phyloP scores from a whole-genome alignment of 1,140 invertebrate species.

The Marisa cornuarietis region DNA sequence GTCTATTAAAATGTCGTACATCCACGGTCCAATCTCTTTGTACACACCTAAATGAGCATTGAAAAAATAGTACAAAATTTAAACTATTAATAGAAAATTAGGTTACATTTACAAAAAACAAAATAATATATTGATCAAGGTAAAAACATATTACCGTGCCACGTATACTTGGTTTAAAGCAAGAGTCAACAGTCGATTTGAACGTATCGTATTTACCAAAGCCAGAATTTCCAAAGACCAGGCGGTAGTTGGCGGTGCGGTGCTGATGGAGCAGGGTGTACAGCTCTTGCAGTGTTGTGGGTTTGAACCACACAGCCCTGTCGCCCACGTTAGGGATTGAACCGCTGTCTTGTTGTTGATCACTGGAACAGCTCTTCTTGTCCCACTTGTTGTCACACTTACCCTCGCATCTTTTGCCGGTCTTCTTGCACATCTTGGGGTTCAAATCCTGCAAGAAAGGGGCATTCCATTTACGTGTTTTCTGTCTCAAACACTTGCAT shows the following conservation, averaged over 20 bases:
- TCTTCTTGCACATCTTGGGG: conserved; percentile 47
- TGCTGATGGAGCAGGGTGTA: conserved; percentile 39
- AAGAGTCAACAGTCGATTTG: too few species aligned
- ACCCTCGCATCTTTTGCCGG: conserved; percentile 42
- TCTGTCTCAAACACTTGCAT: too few species aligned
- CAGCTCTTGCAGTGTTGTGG: conserved; percentile 40
- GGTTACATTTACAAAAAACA: too few species aligned
- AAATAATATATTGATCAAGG: too few species aligned
- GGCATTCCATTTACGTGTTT: too few species aligned
- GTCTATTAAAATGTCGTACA: conserved; percentile 75
- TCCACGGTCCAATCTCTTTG: conserved; percentile 62
- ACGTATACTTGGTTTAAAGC: too few species aligned
- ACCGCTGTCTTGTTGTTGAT: neutral
- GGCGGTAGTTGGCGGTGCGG: conserved; percentile 35
- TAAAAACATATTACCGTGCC: too few species aligned
- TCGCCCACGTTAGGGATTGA: conserved; percentile 37
- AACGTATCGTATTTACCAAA: conserved; percentile 30
- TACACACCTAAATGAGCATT: conserved; percentile 67
- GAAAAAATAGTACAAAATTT: too few species aligned
- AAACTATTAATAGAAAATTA: too few species aligned
- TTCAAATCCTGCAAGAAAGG: too few species aligned
- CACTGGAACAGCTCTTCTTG: neutral
- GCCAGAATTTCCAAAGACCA: conserved; percentile 51
- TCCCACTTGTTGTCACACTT: conserved; percentile 12
- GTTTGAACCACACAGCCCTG: conserved; percentile 47